Conservation (phyloP, 2,113 vertebrate genomes). For the Zosterops borbonicus region DNA sequence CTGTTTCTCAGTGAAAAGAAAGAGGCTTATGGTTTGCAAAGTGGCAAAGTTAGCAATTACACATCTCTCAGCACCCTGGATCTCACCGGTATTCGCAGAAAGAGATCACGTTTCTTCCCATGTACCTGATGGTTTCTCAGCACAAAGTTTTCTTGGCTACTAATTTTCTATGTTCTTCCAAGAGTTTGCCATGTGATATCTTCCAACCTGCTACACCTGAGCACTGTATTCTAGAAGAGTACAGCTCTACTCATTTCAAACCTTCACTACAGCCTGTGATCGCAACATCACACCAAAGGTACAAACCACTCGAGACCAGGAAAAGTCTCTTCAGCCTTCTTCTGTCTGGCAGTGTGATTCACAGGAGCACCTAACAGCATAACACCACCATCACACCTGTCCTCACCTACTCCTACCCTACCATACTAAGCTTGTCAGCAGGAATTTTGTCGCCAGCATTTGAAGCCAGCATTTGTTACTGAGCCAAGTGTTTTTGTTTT, state of each 20-base stretch:
- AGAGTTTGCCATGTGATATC: background rate
- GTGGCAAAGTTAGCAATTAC: background rate
- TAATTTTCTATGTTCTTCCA: background rate
- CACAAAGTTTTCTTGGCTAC: background rate
- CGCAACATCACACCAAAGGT: background rate
- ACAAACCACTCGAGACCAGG: background rate
- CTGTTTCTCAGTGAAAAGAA: background rate
- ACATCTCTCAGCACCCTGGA: background rate
- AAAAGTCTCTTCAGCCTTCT: background rate
- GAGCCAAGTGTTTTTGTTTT: conserved; percentile 3
- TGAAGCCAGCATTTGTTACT: background rate
- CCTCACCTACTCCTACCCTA: conserved; percentile 9
- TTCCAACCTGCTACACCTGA: background rate
- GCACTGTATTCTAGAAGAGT: fast-evolving
- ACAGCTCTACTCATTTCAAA: background rate
- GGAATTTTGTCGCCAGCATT: background rate
- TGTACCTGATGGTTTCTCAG: background rate
- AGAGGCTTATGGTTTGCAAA: background rate
- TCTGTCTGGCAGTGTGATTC: background rate
- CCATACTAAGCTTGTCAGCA: background rate
- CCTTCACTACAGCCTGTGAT: background rate
- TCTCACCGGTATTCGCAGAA: fast-evolving
- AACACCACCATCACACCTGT: conserved; percentile 21
- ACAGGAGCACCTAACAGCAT: background rate
- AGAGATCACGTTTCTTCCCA: background rate